These are phyloP conservation scores for Mastomys coucha DNA, from an alignment of 2,113 vertebrate genomes.

Conservation along the genomic window DNA sequence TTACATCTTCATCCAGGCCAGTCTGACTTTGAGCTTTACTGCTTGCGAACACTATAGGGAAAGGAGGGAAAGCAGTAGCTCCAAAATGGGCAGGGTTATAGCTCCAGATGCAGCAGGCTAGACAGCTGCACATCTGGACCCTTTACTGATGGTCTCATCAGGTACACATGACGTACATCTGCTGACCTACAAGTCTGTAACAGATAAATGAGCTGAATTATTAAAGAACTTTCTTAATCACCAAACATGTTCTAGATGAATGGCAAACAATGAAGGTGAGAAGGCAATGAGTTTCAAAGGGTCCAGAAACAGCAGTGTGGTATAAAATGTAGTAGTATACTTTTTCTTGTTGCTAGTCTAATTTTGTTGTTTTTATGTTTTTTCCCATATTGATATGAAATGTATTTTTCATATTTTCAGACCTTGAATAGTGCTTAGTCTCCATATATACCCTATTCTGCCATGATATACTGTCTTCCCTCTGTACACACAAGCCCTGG, in stretches of 20 bases:
- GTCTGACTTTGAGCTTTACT: not conserved
- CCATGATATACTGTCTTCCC: not conserved
- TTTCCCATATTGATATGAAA: not conserved
- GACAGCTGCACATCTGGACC: not conserved
- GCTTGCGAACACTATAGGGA: not conserved
- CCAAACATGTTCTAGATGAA: not conserved
- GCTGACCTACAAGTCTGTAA: not conserved
- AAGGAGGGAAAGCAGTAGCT: not conserved
- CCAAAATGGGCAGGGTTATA: not conserved
- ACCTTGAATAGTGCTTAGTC: not conserved
- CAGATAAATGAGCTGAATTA: not conserved
- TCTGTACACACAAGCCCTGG: not conserved
- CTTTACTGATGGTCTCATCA: not conserved
- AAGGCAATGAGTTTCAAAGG: not conserved
- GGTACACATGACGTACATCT: not conserved
- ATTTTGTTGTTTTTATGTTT: not conserved
- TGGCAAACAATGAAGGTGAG: not conserved
- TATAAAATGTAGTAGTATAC: not conserved
- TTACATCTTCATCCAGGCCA: accelerated
- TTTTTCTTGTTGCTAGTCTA: not conserved
- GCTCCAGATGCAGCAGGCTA: not conserved
- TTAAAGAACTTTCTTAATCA: not conserved
- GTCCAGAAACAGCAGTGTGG: not conserved
- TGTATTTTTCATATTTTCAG: not conserved
- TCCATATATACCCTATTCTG: not conserved